phyloP scores from a whole-genome alignment of 2,888 invertebrate genomes.

The Polyommatus icarus region DNA sequence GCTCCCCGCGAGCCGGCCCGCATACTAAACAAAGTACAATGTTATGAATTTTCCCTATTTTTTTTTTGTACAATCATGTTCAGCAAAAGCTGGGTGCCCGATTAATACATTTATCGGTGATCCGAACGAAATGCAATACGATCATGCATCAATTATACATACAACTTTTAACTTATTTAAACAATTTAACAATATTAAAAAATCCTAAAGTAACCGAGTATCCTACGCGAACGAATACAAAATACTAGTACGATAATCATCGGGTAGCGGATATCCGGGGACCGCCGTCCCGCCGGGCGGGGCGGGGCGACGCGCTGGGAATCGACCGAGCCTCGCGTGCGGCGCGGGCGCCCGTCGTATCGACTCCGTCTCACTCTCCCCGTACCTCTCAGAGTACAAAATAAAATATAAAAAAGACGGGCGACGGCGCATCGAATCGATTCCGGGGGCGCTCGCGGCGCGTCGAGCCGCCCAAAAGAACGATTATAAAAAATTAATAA shows the following conservation, averaged over 20 bases:
- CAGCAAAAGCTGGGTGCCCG: conserved; percentile 74
- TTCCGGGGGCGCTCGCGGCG: conserved; percentile 18
- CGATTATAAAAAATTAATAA: conserved; percentile 73
- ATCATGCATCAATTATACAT: conserved; percentile 73
- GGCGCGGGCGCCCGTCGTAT: neutral
- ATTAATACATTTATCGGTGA: conserved; percentile 68
- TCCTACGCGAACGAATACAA: conserved; percentile 70
- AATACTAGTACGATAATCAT: conserved; percentile 63
- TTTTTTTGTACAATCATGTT: conserved; percentile 74
- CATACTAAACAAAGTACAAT: conserved; percentile 64
- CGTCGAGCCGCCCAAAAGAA: conserved; percentile 53
- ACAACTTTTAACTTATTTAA: conserved; percentile 77
- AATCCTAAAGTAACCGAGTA: conserved; percentile 75
- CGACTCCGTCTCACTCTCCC: neutral
- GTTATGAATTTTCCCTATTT: conserved; percentile 63
- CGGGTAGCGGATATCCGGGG: conserved; percentile 44
- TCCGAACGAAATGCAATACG: conserved; percentile 70
- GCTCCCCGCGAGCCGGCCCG: conserved; percentile 45
- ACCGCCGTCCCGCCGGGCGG: conserved; percentile 39
- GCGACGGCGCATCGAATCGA: conserved; percentile 18
- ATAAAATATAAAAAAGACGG: conserved; percentile 22
- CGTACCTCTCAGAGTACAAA: conserved; percentile 20
- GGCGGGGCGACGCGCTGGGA: conserved; percentile 34
- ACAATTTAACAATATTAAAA: conserved; percentile 77
- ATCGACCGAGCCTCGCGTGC: neutral